These are phyloP conservation scores for Camelus bactrianus DNA, from an alignment of 2,113 vertebrate genomes.

Conservation along the genomic window DNA sequence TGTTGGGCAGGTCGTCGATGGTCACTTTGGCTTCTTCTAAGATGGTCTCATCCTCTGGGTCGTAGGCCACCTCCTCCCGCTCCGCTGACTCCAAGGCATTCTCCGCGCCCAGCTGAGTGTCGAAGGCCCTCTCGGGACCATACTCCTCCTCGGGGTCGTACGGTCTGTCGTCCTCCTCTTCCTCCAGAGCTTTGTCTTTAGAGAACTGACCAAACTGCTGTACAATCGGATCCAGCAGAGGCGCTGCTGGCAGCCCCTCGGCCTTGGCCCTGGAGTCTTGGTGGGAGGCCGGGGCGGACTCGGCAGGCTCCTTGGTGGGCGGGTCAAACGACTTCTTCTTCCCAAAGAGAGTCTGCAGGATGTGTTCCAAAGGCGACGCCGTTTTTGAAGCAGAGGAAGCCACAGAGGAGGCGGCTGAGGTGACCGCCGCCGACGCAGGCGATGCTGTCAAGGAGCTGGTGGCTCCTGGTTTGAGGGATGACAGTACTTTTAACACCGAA, in stretches of 20 bases:
- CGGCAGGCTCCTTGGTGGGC: constrained; percentile 83
- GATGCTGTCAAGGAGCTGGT: not conserved
- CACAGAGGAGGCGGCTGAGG: constrained; percentile 48
- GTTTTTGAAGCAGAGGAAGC: constrained; percentile 80
- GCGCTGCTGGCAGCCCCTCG: constrained; percentile 83
- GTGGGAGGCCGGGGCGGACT: constrained; percentile 57
- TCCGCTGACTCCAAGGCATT: constrained; percentile 70
- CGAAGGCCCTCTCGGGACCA: constrained; percentile 89
- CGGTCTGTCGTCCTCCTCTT: constrained; percentile 94
- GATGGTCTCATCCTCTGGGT: constrained; percentile 97
- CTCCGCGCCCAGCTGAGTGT: constrained; percentile 75
- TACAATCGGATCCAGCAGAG: constrained; percentile 94
- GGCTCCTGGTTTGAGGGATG: constrained; percentile 82
- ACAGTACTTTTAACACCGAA: constrained; percentile 84
- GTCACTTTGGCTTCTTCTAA: constrained; percentile 93
- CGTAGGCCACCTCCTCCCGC: constrained; percentile 94
- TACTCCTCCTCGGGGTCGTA: constrained; percentile 99
- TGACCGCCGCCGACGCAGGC: constrained; percentile 57
- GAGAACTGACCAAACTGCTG: constrained; percentile 95
- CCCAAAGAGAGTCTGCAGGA: constrained; percentile 93
- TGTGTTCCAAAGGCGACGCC: constrained; percentile 92
- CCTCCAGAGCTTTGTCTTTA: constrained; percentile 89
- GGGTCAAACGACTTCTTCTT: constrained; percentile 89
- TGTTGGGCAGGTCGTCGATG: constrained; percentile 87
- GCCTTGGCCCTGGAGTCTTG: constrained; percentile 76